Conservation (phyloP, 1,140 invertebrate genomes). For the Trachymyrmex cornetzi region DNA sequence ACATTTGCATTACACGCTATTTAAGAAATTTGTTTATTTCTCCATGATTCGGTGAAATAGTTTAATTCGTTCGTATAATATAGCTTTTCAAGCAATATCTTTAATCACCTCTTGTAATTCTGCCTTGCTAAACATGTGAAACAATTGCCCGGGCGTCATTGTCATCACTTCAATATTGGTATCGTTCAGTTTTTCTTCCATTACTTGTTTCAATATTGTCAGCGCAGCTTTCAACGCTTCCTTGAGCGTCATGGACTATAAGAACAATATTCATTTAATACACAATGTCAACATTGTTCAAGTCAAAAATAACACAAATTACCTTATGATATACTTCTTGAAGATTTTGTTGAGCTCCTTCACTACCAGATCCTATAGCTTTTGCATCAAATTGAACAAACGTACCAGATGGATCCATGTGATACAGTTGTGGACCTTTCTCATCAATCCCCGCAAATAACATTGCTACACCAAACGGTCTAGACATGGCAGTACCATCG, state of each 20-base stretch:
- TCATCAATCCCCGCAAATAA: slow-evolving; percentile 95
- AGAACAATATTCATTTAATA: slow-evolving; percentile 75
- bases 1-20: slow-evolving; percentile 61
- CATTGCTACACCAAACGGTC: slow-evolving; percentile 99
- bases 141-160: slow-evolving; percentile 94
- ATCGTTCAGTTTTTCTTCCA: slow-evolving; percentile 99
- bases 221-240: slow-evolving; percentile 97
- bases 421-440: slow-evolving; percentile 95
- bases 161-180: slow-evolving; percentile 99
- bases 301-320: slow-evolving; percentile 42
- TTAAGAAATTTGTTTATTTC: slow-evolving; percentile 42
- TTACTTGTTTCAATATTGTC: slow-evolving; percentile 99
- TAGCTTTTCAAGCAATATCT: slow-evolving; percentile 89
- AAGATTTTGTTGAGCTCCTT: slow-evolving; percentile 99
- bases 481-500: slow-evolving; percentile 98
- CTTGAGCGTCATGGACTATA: slow-evolving; percentile 97
- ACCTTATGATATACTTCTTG: slow-evolving; percentile 95
- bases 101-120: slow-evolving; percentile 97
- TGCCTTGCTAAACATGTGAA: slow-evolving; percentile 96
- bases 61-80: background rate
- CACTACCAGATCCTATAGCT: slow-evolving; percentile 99
- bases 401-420: slow-evolving; percentile 99
- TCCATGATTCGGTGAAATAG: slow-evolving; percentile 20
- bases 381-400: slow-evolving; percentile 99
- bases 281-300: slow-evolving; percentile 13